phyloP scores from a whole-genome alignment of 30 jellyfish, hydroid and myxozoan species.

The Hydra vulgaris region DNA sequence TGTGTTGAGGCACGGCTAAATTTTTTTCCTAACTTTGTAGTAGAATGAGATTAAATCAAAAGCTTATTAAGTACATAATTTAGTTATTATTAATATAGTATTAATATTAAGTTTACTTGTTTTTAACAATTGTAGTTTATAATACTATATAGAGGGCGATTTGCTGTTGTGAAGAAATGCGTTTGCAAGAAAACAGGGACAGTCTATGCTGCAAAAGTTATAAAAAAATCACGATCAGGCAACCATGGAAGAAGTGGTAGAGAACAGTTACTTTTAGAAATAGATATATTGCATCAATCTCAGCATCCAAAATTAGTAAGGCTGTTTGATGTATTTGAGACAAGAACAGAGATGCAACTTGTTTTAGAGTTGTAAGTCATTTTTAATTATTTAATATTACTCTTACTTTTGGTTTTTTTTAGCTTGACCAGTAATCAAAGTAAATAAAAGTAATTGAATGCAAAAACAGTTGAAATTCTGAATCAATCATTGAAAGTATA shows the following conservation, averaged over 20 bases:
- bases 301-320: conserved; percentile 92
- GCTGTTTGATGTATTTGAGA: conserved; percentile 88
- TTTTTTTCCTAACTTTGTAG: too few relatives aligned
- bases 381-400: not conserved
- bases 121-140: too few relatives aligned
- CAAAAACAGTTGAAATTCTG: too few relatives aligned
- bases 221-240: conserved; percentile 74
- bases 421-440: too few relatives aligned
- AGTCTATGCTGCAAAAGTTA: conserved; percentile 82
- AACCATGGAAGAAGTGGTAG: conserved; percentile 89
- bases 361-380: conserved; percentile 86
- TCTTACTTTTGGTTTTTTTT: too few relatives aligned
- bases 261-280: conserved; percentile 84
- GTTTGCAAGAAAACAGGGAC: conserved; percentile 57
- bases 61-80: too few relatives aligned
- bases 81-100: too few relatives aligned
- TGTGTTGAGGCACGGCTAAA: too few relatives aligned
- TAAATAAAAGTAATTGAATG: too few relatives aligned
- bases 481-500: too few relatives aligned
- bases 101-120: too few relatives aligned
- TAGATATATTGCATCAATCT: conserved; percentile 59
- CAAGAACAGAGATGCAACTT: conserved; percentile 83
- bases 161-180: conserved; percentile 95
- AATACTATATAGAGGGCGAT: conserved; percentile 88
- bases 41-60: too few relatives aligned